Evolutionary conservation across 2,888 invertebrate species (phyloP), one percentile per base, ranked within the genome.

Genomic region (Eristalinus sepulchralis): DNA sequence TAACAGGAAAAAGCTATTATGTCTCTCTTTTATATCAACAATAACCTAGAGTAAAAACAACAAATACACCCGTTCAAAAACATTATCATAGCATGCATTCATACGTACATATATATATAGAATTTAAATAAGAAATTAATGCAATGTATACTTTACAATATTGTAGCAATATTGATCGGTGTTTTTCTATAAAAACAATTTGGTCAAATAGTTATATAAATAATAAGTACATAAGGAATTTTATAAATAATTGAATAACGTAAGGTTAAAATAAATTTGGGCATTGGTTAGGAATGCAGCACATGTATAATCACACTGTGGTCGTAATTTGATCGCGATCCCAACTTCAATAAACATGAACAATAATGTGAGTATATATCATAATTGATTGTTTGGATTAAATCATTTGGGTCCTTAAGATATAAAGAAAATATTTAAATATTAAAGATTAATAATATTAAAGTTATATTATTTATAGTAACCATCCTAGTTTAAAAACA

Each of bases 401-500:
- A 11, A 31, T 60, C n/a, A 57, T 62, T 77, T 78, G 68, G 55
- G 59, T 68, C 59, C 33, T 34, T 33, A 66, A 59, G 34, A 55
- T n/a, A 34, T 24, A n/a, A 20, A 9, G 24, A 27, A 66, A 33
- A 57, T 63, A 36, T 11, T 60, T 17, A 39, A 36, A 6, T 20
- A 59, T 57, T 27, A 39, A 13, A 36, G 22, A 47, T 63, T 17
- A 22, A 68, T 39, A 13, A 67, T n/a, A 31, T 2, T 68, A 66
- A 39, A 70, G 34, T 66, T 60, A 5, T 24, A 60, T 75, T 78
- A 87, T 66, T 64, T 63, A 91, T 91, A 90, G 17, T 77, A 22
- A 90, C 88, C 91, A 91, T 92, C 92, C 91, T 92, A 89, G 89
- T 92, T 92, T 88, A 78, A 76, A 90, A 27, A 27, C 27, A 91